Evolutionary conservation across 1,140 invertebrate species (phyloP).

Genomic region (Scylla paramamosain): DNA sequence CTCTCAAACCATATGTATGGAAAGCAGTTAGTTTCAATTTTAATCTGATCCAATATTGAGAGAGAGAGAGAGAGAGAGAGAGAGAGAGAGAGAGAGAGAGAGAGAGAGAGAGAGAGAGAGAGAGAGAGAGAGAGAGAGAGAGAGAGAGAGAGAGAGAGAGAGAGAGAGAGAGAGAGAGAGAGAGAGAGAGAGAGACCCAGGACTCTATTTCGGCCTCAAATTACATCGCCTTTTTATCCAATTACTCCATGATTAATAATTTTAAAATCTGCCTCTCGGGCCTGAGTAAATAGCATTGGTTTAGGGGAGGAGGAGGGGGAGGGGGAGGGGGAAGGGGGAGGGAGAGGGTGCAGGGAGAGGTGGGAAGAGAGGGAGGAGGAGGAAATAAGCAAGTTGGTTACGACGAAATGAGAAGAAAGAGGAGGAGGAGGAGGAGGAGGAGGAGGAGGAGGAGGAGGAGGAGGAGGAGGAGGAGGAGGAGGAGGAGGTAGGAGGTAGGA

Average conservation of each 20-base stretch:
- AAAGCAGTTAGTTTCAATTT: neutral
- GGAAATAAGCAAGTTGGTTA: too few relatives aligned
- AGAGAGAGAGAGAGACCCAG: neutral
- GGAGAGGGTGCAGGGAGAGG: neutral
- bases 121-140: neutral
- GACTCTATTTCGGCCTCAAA: neutral
- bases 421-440: too few relatives aligned
- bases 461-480: neutral
- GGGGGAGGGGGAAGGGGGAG: neutral
- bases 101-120: conserved; percentile 31
- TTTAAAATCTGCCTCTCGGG: conserved; percentile 62
- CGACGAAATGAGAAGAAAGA: neutral
- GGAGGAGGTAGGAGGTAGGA: neutral
- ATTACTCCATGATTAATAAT: conserved; percentile 58
- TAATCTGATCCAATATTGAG: too few relatives aligned
- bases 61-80: neutral
- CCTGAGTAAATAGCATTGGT: conserved; percentile 23
- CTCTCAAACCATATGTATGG: too few relatives aligned
- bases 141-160: neutral
- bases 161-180: conserved; percentile 11
- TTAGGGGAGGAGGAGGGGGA: neutral
- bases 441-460: too few relatives aligned
- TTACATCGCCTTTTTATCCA: conserved; percentile 27
- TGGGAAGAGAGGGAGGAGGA: neutral
- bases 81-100: neutral